These are phyloP conservation scores for Rhagoletis zephyria DNA, from an alignment of 1,140 invertebrate genomes.

Conservation along the genomic window DNA sequence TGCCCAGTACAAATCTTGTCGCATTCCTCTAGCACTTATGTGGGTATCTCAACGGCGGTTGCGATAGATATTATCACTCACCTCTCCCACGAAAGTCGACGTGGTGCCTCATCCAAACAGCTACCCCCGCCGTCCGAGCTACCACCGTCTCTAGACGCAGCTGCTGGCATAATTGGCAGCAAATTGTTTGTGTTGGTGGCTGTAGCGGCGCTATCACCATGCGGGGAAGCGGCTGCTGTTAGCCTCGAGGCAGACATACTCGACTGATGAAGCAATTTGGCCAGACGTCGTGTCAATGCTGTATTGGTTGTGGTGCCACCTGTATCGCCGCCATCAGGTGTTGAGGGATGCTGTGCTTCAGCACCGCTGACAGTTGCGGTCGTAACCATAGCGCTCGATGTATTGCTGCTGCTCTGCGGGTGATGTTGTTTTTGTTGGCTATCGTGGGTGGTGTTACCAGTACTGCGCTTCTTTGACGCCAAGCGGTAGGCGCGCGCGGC, in stretches of 20 bases:
- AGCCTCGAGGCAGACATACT: conserved; percentile 66
- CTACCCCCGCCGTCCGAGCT: conserved; percentile 53
- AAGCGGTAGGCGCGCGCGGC: conserved; percentile 76
- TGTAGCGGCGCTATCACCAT: conserved; percentile 66
- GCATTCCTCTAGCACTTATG: too few relatives aligned
- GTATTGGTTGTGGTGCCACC: conserved; percentile 61
- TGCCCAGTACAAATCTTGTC: too few relatives aligned
- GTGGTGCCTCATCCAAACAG: conserved; percentile 72
- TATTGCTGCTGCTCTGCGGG: conserved; percentile 23
- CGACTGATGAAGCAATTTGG: conserved; percentile 80
- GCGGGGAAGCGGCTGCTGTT: conserved; percentile 62
- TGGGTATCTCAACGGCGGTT: too few relatives aligned
- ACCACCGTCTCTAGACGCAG: conserved; percentile 74
- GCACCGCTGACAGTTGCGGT: neutral
- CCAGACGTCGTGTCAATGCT: conserved; percentile 79
- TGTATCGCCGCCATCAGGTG: neutral
- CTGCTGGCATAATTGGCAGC: conserved; percentile 62
- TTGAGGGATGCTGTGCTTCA: conserved; percentile 2
- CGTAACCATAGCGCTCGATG: neutral
- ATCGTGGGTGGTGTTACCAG: conserved; percentile 51
- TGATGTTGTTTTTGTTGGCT: conserved; percentile 47
- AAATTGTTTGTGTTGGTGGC: conserved; percentile 28
- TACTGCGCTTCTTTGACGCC: conserved; percentile 66
- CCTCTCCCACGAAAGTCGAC: conserved; percentile 86
- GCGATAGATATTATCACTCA: conserved; percentile 67